Base-by-base conservation (phyloP, 2,888 invertebrate species). In the Morpho deidamia region DNA sequence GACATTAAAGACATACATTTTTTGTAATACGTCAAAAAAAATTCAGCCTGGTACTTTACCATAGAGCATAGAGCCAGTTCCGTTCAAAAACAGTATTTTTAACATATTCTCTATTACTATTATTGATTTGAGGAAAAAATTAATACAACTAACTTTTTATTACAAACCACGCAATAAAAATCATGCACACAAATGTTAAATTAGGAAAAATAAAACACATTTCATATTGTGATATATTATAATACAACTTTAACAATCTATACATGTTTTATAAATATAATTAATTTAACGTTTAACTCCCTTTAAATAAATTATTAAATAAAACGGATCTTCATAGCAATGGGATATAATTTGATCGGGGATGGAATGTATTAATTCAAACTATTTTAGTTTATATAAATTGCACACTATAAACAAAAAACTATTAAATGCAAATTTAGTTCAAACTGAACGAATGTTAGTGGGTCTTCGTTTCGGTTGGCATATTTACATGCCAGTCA, bases 201-300 rank as follows among this genome's bases (percentile, higher is more conserved):
- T 37, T 56, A 61, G 63, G 60, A 57, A 61, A 67, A 74, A 77
- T 74, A 71, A 74, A 77, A 77, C 74, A 69, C 67, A 62, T 61
- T 57, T 56, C 56, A 57, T 56, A 62, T 64, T 63, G 61, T 66
- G 66, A 76, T 74, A 73, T 68, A 78, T 76, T 85, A 82, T 82
- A 78, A 72, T 80, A 83, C 69, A 76, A 70, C 63, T 80, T 82
- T 69, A 85, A 82, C 74, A 78, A 78, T 74, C 74, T 84, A 84
- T 79, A 83, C 74, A 82, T 62, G 63, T 56, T 67, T 63, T 56
- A 62, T 63, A 72, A 51, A 53, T 58, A 61, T 44, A 46, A 55
- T 46, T 58, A 58, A 55, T 58, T 23, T 42, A 37, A 46, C 42
- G 46, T 47, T 53, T 56, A 53, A 46, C 42, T 44, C 42, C 45